These are phyloP conservation scores for Hippocampus barbouri DNA, from an alignment of 2,113 vertebrate genomes.

Conservation along the genomic window DNA sequence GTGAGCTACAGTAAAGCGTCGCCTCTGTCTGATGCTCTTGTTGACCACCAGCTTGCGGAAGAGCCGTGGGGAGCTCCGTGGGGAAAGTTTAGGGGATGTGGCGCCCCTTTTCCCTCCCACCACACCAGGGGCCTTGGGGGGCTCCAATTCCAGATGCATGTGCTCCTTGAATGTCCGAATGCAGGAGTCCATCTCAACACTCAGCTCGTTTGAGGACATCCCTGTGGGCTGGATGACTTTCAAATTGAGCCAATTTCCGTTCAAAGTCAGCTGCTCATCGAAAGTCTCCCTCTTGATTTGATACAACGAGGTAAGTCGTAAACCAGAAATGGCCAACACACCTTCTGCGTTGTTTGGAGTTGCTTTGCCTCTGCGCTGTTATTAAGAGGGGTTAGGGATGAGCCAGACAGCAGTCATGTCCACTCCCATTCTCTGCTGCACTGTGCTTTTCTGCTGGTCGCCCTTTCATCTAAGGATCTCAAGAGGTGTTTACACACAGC, in stretches of 20 bases:
- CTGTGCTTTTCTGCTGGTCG: slow-evolving; percentile 34
- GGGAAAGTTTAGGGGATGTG: slow-evolving; percentile 95
- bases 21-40: slow-evolving; percentile 94
- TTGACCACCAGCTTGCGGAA: slow-evolving; percentile 98
- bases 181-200: slow-evolving; percentile 82
- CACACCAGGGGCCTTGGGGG: slow-evolving; percentile 80
- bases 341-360: slow-evolving; percentile 30
- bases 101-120: slow-evolving; percentile 78
- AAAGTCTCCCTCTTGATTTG: slow-evolving; percentile 19
- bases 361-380: slow-evolving; percentile 26
- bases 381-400: slow-evolving; percentile 43
- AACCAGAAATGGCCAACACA: slow-evolving; percentile 24
- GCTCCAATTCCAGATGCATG: slow-evolving; percentile 97
- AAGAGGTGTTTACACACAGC: slow-evolving; percentile 42
- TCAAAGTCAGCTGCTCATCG: slow-evolving; percentile 28
- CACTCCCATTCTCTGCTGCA: slow-evolving; percentile 29
- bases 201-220: slow-evolving; percentile 88
- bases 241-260: slow-evolving; percentile 20
- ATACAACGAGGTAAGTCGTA: slow-evolving; percentile 15
- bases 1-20: slow-evolving; percentile 95
- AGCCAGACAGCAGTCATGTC: slow-evolving; percentile 35
- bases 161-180: slow-evolving; percentile 97
- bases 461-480: slow-evolving; percentile 41
- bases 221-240: slow-evolving; percentile 16
- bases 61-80: slow-evolving; percentile 90